Conservation (phyloP, 2,113 vertebrate genomes). For the Xiphophorus hellerii region DNA sequence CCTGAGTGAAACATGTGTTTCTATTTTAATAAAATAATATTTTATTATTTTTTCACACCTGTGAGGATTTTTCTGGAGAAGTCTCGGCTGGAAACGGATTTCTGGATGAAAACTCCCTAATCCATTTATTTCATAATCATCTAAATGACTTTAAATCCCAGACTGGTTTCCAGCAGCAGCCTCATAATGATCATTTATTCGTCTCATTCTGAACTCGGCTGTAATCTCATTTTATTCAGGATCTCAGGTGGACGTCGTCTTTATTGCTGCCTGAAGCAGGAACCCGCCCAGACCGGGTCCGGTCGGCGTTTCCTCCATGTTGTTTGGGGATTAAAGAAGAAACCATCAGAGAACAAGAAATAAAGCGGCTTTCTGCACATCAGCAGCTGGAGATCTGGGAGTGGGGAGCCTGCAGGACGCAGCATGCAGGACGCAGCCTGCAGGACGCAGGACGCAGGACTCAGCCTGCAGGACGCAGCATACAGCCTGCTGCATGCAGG, state of each 20-base stretch:
- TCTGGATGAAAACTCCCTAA: too few species aligned
- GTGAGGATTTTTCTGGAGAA: too few species aligned
- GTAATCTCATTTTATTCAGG: conserved; percentile 26
- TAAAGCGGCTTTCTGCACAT: conserved; percentile 16
- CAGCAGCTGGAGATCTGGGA: conserved; percentile 10
- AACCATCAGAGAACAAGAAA: conserved; percentile 51
- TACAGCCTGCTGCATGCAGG: too few species aligned
- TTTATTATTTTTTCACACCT: too few species aligned
- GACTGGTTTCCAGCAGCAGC: not conserved
- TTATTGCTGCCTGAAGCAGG: conserved; percentile 35
- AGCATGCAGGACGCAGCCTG: too few species aligned
- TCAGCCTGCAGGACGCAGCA: too few species aligned
- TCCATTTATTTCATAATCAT: too few species aligned
- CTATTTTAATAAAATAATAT: too few species aligned
- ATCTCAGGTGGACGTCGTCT: not conserved
- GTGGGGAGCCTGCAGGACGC: conserved; percentile 11
- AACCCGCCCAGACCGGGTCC: conserved; percentile 22
- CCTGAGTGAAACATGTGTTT: too few species aligned
- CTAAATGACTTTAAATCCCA: conserved; percentile 7
- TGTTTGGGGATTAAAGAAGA: conserved; percentile 44
- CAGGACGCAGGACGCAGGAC: too few species aligned
- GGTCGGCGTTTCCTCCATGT: conserved; percentile 3
- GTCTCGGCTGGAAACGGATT: too few species aligned
- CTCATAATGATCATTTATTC: conserved; percentile 5
- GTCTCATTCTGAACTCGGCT: conserved; percentile 25